phyloP scores from a whole-genome alignment of 2,113 vertebrate species.

The Nothobranchius furzeri region DNA sequence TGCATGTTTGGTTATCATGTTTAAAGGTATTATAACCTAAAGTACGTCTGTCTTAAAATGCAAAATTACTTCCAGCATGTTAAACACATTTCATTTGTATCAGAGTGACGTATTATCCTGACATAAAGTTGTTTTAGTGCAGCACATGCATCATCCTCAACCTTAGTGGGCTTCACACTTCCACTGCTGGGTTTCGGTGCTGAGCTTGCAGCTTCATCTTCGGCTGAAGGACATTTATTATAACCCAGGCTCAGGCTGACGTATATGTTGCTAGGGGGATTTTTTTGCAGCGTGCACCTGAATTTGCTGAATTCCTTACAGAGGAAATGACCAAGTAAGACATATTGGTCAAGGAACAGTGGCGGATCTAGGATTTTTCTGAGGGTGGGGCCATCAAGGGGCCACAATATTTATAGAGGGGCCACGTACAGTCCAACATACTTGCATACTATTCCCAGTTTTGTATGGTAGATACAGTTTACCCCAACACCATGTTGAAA shows the following conservation, averaged over 20 bases:
- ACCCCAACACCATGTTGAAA: too few relatives aligned
- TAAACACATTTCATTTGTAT: not conserved
- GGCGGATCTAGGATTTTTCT: too few relatives aligned
- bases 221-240: constrained; percentile 1
- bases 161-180: not conserved
- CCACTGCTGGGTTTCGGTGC: not conserved
- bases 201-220: constrained; percentile 4
- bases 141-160: not conserved
- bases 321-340: not conserved
- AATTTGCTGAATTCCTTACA: not conserved
- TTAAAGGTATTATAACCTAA: not conserved
- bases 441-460: too few relatives aligned
- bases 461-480: too few relatives aligned
- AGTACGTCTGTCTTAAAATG: not conserved
- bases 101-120: not conserved
- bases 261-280: not conserved
- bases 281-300: not conserved
- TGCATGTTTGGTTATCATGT: not conserved
- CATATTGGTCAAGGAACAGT: not conserved
- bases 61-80: not conserved
- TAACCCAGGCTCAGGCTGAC: not conserved
- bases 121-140: not conserved
- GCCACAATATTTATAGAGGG: too few relatives aligned
- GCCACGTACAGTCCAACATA: too few relatives aligned
- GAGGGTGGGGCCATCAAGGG: too few relatives aligned